phyloP scores from a whole-genome alignment of 2,888 invertebrate species.

The Agonopterix heracliana region DNA sequence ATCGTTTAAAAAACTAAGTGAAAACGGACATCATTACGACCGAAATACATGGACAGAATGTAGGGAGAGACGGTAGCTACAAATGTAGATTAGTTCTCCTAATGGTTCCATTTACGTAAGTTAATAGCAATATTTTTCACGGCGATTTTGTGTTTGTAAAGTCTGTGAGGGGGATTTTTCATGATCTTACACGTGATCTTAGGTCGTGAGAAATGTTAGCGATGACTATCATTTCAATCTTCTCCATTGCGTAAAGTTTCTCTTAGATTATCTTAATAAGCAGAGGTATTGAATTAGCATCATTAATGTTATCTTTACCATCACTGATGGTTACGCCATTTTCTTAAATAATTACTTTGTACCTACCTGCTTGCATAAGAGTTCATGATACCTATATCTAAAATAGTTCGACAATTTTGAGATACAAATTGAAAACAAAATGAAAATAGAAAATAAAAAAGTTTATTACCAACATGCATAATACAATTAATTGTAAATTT shows the following conservation, averaged over 20 bases:
- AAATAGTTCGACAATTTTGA: too few species aligned
- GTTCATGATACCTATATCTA: too few species aligned
- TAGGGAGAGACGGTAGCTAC: constrained; percentile 36
- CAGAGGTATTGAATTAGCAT: constrained; percentile 3
- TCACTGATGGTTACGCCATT: too few species aligned
- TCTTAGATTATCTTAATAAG: constrained; percentile 3
- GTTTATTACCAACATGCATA: too few species aligned
- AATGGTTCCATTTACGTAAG: constrained; percentile 54
- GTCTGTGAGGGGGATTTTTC: neutral
- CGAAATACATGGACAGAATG: constrained; percentile 37
- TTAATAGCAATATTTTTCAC: constrained; percentile 35
- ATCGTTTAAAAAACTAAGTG: constrained; percentile 54
- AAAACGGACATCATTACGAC: constrained; percentile 44
- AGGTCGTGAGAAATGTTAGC: constrained; percentile 15
- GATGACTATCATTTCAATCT: constrained; percentile 11
- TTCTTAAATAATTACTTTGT: too few species aligned
- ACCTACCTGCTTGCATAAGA: too few species aligned
- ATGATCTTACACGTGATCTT: neutral
- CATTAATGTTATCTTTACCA: neutral
- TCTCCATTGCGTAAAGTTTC: constrained; percentile 2
- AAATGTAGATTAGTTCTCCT: constrained; percentile 59
- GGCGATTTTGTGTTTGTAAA: constrained; percentile 9
- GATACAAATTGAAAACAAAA: too few species aligned
- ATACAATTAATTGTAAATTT: too few species aligned
- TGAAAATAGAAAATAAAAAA: too few species aligned